These are phyloP conservation scores for Drosophila ezoana DNA, from an alignment of 2,888 invertebrate genomes.

Conservation along the genomic window DNA sequence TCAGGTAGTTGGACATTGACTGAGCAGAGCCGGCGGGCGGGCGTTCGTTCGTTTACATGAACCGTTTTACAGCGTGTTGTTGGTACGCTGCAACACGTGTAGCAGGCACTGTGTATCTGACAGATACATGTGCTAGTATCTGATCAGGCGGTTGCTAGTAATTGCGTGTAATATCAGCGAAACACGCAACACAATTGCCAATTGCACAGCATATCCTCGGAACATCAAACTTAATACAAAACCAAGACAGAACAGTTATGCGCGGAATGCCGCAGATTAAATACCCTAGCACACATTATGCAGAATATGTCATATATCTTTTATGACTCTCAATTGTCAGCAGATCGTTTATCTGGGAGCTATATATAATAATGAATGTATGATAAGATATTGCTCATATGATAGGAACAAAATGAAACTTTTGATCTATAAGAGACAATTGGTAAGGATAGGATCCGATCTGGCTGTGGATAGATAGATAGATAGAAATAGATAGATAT, in stretches of 20 bases:
- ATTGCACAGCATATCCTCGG: slow-evolving; percentile 20
- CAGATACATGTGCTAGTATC: slow-evolving; percentile 58
- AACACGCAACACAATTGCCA: slow-evolving; percentile 54
- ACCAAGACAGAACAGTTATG: slow-evolving; percentile 12
- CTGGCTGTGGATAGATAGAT: background rate
- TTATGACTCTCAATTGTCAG: too few species aligned
- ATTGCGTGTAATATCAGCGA: slow-evolving; percentile 67
- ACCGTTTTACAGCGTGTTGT: slow-evolving; percentile 32
- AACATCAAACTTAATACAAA: slow-evolving; percentile 36
- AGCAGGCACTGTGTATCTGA: slow-evolving; percentile 55
- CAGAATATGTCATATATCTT: background rate
- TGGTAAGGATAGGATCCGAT: background rate
- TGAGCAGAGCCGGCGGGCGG: slow-evolving; percentile 30
- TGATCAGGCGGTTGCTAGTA: slow-evolving; percentile 54
- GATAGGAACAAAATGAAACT: too few species aligned
- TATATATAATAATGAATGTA: too few species aligned
- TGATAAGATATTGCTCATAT: too few species aligned
- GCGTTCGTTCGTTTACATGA: slow-evolving; percentile 48
- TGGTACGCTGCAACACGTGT: slow-evolving; percentile 67
- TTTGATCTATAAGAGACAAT: too few species aligned
- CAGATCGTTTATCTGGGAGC: too few species aligned
- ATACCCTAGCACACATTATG: slow-evolving; percentile 2
- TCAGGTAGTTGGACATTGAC: slow-evolving; percentile 42
- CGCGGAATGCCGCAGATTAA: background rate
- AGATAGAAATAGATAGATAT: too few species aligned